Conservation (phyloP, 2,888 invertebrate genomes). For the Dicyrtoma fusca region DNA sequence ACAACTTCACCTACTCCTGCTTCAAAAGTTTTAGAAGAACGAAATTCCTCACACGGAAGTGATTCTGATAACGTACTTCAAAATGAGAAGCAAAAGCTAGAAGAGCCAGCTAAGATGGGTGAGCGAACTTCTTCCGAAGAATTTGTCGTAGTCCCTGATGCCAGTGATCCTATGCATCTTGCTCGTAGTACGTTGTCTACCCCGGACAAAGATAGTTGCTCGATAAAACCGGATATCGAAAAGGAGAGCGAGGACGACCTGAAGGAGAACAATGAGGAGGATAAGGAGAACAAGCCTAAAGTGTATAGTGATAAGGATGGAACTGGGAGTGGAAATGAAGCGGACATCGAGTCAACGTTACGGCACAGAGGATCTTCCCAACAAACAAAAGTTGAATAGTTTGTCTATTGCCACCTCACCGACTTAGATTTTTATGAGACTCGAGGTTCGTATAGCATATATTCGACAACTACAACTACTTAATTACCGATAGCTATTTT, state of each 20-base stretch:
- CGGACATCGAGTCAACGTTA: neutral
- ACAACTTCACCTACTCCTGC: neutral
- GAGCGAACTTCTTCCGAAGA: conserved; percentile 45
- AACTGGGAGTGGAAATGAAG: neutral
- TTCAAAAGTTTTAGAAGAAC: conserved; percentile 22
- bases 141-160: conserved; percentile 43
- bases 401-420: too few relatives aligned
- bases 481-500: neutral
- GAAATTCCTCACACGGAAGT: conserved; percentile 20
- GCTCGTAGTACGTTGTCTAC: neutral
- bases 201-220: conserved; percentile 7
- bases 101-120: conserved; percentile 1
- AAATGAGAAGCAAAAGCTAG: conserved; percentile 3
- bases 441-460: neutral
- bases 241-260: conserved; percentile 33
- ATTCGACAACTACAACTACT: neutral
- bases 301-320: neutral
- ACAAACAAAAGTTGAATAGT: neutral
- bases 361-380: conserved; percentile 10
- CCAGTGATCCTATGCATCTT: neutral
- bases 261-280: conserved; percentile 35
- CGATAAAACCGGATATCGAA: conserved; percentile 9
- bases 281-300: conserved; percentile 43
- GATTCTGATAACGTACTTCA: conserved; percentile 13
- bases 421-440: too few relatives aligned